Percentiles rank a stretch among this genome's conserved stretches.
Conservation (phyloP, 2,797 vertebrate genomes). For the Scomberomorus guttatus region DNA sequence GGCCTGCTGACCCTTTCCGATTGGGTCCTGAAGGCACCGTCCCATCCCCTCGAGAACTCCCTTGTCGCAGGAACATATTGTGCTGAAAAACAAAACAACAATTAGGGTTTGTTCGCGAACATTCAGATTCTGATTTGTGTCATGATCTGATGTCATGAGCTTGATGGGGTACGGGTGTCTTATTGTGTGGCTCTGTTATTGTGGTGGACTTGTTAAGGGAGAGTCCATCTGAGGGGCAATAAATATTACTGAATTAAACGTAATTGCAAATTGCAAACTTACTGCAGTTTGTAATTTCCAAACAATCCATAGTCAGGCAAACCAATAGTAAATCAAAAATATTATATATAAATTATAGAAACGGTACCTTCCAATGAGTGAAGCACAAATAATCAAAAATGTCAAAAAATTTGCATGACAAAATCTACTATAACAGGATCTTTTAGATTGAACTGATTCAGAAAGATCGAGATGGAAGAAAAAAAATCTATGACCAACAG, state of each 20-base stretch:
- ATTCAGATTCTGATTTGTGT: conserved; percentile 13
- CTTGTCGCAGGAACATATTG: conserved; percentile 61
- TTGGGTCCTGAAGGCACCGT: conserved; percentile 74
- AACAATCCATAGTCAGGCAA: neutral
- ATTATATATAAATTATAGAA: neutral
- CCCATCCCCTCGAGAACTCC: conserved; percentile 80
- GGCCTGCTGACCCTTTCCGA: conserved; percentile 70
- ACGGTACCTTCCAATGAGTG: neutral
- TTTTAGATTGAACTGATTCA: neutral
- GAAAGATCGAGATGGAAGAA: neutral
- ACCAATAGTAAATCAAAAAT: neutral
- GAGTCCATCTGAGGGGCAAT: neutral
- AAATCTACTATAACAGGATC: too few relatives aligned
- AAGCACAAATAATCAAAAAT: neutral
- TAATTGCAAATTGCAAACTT: neutral
- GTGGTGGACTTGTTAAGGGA: conserved; percentile 3
- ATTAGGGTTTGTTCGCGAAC: neutral
- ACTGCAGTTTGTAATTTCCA: conserved; percentile 9
- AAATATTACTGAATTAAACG: conserved; percentile 15
- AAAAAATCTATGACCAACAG: neutral
- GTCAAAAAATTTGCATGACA: too few relatives aligned
- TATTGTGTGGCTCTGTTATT: conserved; percentile 3
- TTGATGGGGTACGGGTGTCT: neutral
- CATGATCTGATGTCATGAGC: conserved; percentile 2
- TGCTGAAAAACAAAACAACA: conserved; percentile 47